Evolutionary conservation across 2,888 invertebrate genomes (phyloP), one percentile per base, ranked within the genome.

Genomic region (Agrilus cyanescens): DNA sequence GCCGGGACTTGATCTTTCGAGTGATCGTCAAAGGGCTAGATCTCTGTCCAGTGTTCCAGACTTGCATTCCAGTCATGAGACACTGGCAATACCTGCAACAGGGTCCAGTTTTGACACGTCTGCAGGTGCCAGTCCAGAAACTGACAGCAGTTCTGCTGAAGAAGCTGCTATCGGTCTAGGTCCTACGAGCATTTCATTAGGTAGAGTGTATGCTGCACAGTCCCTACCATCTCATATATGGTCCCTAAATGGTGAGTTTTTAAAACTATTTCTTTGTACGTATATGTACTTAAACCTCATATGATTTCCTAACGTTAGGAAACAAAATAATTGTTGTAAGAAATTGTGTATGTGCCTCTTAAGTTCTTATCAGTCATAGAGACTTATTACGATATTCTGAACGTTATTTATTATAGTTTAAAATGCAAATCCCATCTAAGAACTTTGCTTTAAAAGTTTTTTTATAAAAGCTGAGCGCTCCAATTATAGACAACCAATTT

Each of bases 151-250:
- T 60, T 78, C 72, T 50, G 77, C 80, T 38, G 83, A 83, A 57
- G 82, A 82, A 55, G 73, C 75, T 38, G 71, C 70, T 46, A 46
- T 59, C 15, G 66, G 68, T 43, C 57, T 63, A 18, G 60, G 64
- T 43, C 65, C 67, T 32, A 66, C 69, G 25, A 67, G 66, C 47
- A 69, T 81, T 50, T 77, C 80, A 44, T 72, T 83, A 39, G 83
- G 86, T 46, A 73, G 87, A 51, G 87, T 88, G 30, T 88, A 86
- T 61, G 83, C 88, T 47, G 87, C 89, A 57, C 88, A 89, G 67
- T 89, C 88, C 57, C 72, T 89, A 70, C 89, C 89, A 62, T 86
- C 88, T 55, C 89, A 89, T 70, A 87, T 90, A 72, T 89, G 88
- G 87, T 87, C 89, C 55, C 74, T 89, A 58, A 88, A 90, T 68